Conservation (phyloP, 2,888 invertebrate genomes). For the Spodoptera littoralis region DNA sequence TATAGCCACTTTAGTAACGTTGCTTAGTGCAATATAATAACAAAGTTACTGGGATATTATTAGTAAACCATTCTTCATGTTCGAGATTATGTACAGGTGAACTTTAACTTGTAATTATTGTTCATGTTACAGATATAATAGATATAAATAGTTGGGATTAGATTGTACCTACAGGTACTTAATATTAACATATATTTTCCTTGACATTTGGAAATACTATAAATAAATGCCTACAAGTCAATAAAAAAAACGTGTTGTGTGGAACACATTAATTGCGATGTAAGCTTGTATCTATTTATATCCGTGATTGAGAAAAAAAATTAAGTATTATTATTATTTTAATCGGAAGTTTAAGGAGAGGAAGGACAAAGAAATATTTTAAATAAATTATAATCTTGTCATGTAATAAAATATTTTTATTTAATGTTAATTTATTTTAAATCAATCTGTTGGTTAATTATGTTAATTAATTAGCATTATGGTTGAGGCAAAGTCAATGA, state of each 20-base stretch:
- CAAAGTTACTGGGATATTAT: too few relatives aligned
- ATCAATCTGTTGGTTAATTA: not conserved
- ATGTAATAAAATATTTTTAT: too few relatives aligned
- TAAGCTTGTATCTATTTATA: not conserved
- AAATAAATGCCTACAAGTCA: conserved; percentile 14
- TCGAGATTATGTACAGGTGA: too few relatives aligned
- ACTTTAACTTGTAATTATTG: too few relatives aligned
- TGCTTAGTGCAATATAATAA: too few relatives aligned
- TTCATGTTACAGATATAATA: too few relatives aligned
- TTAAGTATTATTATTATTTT: not conserved
- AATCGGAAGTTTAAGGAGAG: conserved; percentile 8
- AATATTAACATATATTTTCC: conserved; percentile 40
- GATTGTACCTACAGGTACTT: conserved; percentile 1
- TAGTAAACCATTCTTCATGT: too few relatives aligned
- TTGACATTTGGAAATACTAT: conserved; percentile 51
- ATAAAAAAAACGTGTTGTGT: conserved; percentile 7
- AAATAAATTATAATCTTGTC: too few relatives aligned
- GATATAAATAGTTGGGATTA: not conserved
- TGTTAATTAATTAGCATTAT: too few relatives aligned
- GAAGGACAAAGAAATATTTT: too few relatives aligned
- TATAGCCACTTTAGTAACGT: too few relatives aligned
- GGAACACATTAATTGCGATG: not conserved
- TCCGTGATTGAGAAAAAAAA: conserved; percentile 5
- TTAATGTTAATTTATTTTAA: not conserved
- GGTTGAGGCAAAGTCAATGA: too few relatives aligned